Evolutionary conservation across 2,888 invertebrate species (phyloP).

Genomic region (Agriopis leucophaearia): DNA sequence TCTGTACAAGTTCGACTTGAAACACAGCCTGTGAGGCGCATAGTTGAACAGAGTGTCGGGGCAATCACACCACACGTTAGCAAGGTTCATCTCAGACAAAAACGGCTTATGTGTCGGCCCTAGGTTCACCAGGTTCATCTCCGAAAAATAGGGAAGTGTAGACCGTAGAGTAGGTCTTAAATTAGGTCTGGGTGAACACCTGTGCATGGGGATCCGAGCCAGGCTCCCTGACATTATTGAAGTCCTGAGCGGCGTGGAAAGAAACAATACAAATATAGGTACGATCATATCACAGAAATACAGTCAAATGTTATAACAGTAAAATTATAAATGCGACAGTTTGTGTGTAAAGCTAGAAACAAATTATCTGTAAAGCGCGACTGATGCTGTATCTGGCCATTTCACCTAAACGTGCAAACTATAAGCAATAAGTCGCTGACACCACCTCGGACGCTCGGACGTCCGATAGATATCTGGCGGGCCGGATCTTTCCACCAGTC

Average conservation of each 20-base stretch:
- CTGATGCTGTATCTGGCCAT: no score
- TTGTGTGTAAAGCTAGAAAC: no score
- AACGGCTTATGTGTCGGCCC: slow-evolving; percentile 40
- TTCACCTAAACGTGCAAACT: no score
- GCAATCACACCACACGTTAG: slow-evolving; percentile 71
- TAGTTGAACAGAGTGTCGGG: slow-evolving; percentile 72
- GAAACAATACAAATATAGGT: slow-evolving; percentile 21
- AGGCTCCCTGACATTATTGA: slow-evolving; percentile 82
- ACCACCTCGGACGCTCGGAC: no score
- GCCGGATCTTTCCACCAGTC: no score
- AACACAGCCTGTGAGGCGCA: slow-evolving; percentile 69
- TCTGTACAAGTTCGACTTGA: slow-evolving; percentile 69
- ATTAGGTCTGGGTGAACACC: slow-evolving; percentile 68
- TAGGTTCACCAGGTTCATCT: slow-evolving; percentile 54
- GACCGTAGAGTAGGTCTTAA: slow-evolving; percentile 45
- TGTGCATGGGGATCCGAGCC: slow-evolving; percentile 84
- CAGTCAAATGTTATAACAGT: no score
- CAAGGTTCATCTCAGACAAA: slow-evolving; percentile 58
- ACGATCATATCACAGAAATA: neutral
- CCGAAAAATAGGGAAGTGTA: slow-evolving; percentile 50
- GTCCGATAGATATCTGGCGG: no score
- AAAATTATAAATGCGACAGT: no score
- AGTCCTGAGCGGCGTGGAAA: slow-evolving; percentile 78
- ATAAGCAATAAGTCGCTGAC: no score
- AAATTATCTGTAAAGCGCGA: no score